Evolutionary conservation across 2,888 invertebrate species (phyloP), one percentile per base, ranked within the genome.

Genomic region (Trichogramma evanescens): DNA sequence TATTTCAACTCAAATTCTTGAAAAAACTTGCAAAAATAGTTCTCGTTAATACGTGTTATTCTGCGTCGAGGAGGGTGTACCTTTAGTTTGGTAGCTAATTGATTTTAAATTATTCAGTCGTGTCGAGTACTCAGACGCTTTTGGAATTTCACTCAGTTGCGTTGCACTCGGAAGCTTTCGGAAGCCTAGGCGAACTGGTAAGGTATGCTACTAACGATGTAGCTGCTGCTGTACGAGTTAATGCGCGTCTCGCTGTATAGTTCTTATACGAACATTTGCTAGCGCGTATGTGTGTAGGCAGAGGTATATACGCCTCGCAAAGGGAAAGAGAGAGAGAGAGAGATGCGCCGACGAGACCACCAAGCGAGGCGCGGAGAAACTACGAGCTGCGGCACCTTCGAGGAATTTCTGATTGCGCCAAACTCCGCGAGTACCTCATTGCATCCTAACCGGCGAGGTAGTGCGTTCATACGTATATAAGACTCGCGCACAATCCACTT

Each of bases 201-300:
- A 74, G 72, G 74, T 74, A 73, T 74, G 73, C 70, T 70, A 69
- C 74, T 75, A 73, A 74, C 75, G 74, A 75, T 70, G 70, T 66
- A 65, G 66, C 66, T 65, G 26, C 26, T 26, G 26, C 26, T 26
- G 26, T 26, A 62, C 67, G 67, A 70, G 67, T 69, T 67, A 70
- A 70, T 70, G 70, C 64, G 66, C 66, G 68, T 60, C 59, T 26
- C 41, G 46, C 43, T 52, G 56, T 38, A 45, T 13, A 54, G 45
- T 41, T 46, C 26, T 43, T 13, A 26, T 50, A 50, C 26, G 48
- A 26, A 13, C 38, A 40, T 46, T 10, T 7, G 42, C 38, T 8
- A 39, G 10, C 39, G 44, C 5, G 10, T 26, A 26, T 10, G 38
- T 26, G 26, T 9, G 9, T n/a, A 39, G 7, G 39, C 7, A 10